Base-by-base conservation (phyloP, 2,797 vertebrate genomes). In the Pempheris klunzingeri region DNA sequence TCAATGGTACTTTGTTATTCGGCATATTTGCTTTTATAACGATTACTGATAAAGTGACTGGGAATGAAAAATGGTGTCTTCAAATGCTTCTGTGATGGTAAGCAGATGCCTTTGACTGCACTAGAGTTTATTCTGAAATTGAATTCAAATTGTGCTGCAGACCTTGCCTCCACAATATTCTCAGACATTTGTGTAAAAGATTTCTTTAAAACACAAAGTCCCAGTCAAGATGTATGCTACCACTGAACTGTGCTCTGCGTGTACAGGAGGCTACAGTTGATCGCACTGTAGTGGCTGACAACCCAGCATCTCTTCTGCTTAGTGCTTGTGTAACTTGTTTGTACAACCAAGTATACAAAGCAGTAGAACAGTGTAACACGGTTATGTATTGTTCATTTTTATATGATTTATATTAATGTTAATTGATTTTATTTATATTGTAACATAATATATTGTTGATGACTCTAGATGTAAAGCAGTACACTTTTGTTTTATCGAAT, bases 91-190 rank as follows among this genome's bases (percentile, higher is more conserved):
- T 34, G 38, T 32, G 44, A 74, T 47, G 70, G 44, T 36, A 53
- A 69, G 43, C 38, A 65, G 46, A 77, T 68, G 38, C 41, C 28
- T 43, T 53, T 43, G 44, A 62, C 59, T 61, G 68, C 55, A 38
- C 24, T 44, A 17, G 20, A 59, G 8, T 67, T 78, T 69, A 39
- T 49, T 74, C 52, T 58, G 43, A 75, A 64, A 72, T 34, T 46
- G 1, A 66, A 74, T 78, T 78, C 15, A 59, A 54, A 78, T 47
- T 34, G 24, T 59, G 61, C n/a, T 36, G 39, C 28, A 38, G 7
- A 74, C 55, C 38, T 17, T 26, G 3, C 15, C 7, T 50, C 34
- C 15, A 43, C 15, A 54, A 59, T 28, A 60, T 24, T 26, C 49
- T n/a, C 28, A 59, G 20, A 55, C 1, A 28, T 14, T 32, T 36